Conservation (phyloP, 2,888 invertebrate species). For the Leuctra nigra region DNA sequence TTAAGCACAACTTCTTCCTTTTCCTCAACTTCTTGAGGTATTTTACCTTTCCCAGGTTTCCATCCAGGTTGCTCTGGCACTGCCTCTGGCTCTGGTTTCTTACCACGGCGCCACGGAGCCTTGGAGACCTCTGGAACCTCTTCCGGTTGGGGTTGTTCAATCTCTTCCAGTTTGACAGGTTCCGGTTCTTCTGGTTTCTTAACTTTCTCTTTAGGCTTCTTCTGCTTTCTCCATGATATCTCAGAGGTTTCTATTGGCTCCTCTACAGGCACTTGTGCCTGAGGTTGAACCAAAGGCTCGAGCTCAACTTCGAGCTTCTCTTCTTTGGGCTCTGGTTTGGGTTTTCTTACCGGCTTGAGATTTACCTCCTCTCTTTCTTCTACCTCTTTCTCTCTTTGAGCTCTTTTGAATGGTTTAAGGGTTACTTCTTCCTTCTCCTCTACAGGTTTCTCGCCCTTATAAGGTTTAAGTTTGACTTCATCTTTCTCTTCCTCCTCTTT, state of each 20-base stretch:
- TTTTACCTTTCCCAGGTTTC: constrained; percentile 31
- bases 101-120: constrained; percentile 34
- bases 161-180: constrained; percentile 19
- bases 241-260: constrained; percentile 39
- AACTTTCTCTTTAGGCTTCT: constrained; percentile 19
- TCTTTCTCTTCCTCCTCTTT: constrained; percentile 22
- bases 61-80: constrained; percentile 32
- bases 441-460: constrained; percentile 34
- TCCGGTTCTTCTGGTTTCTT: constrained; percentile 34
- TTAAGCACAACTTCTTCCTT: constrained; percentile 24
- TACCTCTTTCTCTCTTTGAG: constrained; percentile 19
- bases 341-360: constrained; percentile 13
- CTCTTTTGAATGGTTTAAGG: constrained; percentile 25
- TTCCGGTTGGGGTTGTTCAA: constrained; percentile 16
- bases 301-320: constrained; percentile 33
- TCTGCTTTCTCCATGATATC: constrained; percentile 44
- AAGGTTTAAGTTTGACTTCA: constrained; percentile 15
- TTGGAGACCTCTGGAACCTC: constrained; percentile 30
- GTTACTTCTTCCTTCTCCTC: constrained; percentile 32
- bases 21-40: constrained; percentile 29
- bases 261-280: constrained; percentile 29
- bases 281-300: constrained; percentile 12
- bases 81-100: constrained; percentile 27
- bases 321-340: constrained; percentile 39
- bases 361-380: constrained; percentile 19